Conservation (phyloP, 2,797 vertebrate species). For the Pelodytes ibericus region DNA sequence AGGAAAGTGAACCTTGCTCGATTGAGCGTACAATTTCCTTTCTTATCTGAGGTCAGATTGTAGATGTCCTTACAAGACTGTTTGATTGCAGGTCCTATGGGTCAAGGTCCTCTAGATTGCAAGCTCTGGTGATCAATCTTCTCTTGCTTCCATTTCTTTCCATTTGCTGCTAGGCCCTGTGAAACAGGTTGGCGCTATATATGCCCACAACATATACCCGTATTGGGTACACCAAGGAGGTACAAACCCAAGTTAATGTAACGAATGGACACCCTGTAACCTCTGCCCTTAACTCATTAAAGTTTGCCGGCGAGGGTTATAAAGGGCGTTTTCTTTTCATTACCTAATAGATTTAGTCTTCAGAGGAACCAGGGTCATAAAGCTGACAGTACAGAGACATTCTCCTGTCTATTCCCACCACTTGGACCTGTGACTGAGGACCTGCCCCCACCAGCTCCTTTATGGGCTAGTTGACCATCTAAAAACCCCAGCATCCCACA, state of each 20-base stretch:
- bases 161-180: too few species aligned
- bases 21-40: background rate
- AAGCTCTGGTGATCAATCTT: conserved; percentile 20
- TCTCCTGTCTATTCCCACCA: conserved; percentile 21
- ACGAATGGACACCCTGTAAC: conserved; percentile 29
- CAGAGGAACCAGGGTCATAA: conserved; percentile 47
- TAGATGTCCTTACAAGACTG: background rate
- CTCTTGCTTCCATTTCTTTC: background rate
- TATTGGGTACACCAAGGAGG: background rate
- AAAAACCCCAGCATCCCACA: background rate
- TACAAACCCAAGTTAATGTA: conserved; percentile 24
- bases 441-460: background rate
- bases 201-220: background rate
- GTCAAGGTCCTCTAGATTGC: conserved; percentile 9
- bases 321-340: conserved; percentile 55
- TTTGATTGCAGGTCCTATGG: background rate
- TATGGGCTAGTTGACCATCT: background rate
- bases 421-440: conserved; percentile 22
- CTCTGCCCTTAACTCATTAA: conserved; percentile 50
- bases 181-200: too few species aligned
- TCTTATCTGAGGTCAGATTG: background rate
- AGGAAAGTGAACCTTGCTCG: background rate
- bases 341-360: conserved; percentile 49
- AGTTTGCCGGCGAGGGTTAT: conserved; percentile 38
- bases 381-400: conserved; percentile 49